These are phyloP conservation scores for Eciton burchellii DNA, from an alignment of 1,140 invertebrate species.

Conservation along the genomic window DNA sequence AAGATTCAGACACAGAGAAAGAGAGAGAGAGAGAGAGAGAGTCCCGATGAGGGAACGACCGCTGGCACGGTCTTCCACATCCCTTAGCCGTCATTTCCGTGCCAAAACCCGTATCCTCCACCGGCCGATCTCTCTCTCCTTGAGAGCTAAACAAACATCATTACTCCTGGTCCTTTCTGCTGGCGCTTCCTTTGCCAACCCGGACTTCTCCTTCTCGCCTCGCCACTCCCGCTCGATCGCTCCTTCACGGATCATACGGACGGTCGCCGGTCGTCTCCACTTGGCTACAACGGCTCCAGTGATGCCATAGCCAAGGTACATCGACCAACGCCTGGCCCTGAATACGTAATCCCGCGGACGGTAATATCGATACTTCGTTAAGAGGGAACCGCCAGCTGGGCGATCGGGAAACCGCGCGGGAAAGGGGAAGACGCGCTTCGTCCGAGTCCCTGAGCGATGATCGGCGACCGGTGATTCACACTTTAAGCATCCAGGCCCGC, in stretches of 20 bases:
- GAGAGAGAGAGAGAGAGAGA: not conserved
- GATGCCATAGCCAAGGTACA: conserved; percentile 72
- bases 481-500: conserved; percentile 28
- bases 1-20: not conserved
- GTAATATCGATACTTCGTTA: conserved; percentile 78
- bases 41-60: conserved; percentile 9
- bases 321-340: conserved; percentile 66
- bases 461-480: conserved; percentile 39
- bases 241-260: conserved; percentile 29
- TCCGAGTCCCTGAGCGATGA: conserved; percentile 41
- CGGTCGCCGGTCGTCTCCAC: conserved; percentile 14
- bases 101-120: conserved; percentile 80
- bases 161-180: conserved; percentile 75
- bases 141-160: conserved; percentile 83
- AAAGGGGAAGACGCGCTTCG: not conserved
- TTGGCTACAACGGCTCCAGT: conserved; percentile 51
- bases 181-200: conserved; percentile 56
- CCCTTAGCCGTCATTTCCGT: conserved; percentile 77
- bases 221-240: conserved; percentile 52
- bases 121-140: conserved; percentile 72
- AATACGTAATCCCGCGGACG: conserved; percentile 75
- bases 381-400: conserved; percentile 35
- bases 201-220: conserved; percentile 2
- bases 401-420: not conserved
- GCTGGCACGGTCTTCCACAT: conserved; percentile 49